Percentiles rank a stretch among this genome's conserved stretches.
Evolutionary conservation across 2,113 vertebrate species (phyloP).

Genomic region (Mirounga angustirostris): DNA sequence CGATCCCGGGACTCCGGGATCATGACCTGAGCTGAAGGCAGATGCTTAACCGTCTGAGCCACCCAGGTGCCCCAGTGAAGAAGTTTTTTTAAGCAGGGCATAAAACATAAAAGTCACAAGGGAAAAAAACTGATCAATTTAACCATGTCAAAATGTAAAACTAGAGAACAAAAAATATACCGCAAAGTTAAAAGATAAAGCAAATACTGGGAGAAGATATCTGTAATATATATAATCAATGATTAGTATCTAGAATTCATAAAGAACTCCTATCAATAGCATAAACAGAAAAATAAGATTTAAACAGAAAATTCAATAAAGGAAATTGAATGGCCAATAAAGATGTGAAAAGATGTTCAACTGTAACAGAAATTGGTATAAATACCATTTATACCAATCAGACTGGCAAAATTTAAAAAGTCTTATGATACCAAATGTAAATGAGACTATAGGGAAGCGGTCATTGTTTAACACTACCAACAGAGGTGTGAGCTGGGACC

Average conservation of each 20-base stretch:
- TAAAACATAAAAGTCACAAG: not conserved
- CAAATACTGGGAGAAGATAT: slow-evolving; percentile 19
- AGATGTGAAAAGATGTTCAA: slow-evolving; percentile 37
- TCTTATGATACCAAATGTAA: not conserved
- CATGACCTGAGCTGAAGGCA: no score
- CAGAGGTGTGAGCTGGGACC: not conserved
- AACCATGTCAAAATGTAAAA: slow-evolving; percentile 2
- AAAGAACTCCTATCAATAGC: not conserved
- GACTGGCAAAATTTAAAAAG: not conserved
- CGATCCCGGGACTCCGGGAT: no score
- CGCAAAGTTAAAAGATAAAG: slow-evolving; percentile 41
- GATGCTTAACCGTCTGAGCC: no score
- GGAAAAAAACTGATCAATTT: not conserved
- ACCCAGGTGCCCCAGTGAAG: not conserved
- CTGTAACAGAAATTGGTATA: slow-evolving; percentile 29
- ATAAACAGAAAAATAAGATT: slow-evolving; percentile 25
- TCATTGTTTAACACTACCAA: not conserved
- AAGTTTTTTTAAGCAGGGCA: not conserved
- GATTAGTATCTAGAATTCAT: not conserved
- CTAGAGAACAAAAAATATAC: not conserved
- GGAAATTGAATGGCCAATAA: not conserved
- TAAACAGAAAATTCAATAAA: slow-evolving; percentile 25
- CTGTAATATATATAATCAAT: not conserved
- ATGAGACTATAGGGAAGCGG: not conserved
- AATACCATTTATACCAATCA: not conserved